phyloP scores from a whole-genome alignment of 1,140 invertebrate species.

The Frieseomelitta varia region DNA sequence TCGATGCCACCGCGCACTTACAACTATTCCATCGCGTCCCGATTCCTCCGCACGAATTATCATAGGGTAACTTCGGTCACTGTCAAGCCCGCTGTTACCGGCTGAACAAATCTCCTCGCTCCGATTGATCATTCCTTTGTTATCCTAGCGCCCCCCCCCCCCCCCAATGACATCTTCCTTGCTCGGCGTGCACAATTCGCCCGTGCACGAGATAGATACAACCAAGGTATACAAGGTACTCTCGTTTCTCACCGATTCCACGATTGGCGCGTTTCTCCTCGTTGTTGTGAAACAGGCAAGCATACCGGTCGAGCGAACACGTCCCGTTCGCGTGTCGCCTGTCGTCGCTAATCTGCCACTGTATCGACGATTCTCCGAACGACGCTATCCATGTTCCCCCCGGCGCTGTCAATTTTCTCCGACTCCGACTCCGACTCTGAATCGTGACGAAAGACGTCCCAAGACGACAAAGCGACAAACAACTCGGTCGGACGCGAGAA shows the following conservation, averaged over 20 bases:
- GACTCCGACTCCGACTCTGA: neutral
- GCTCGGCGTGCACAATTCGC: neutral
- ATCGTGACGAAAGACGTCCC: constrained; percentile 21
- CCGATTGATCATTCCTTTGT: neutral
- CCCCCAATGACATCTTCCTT: too few species aligned
- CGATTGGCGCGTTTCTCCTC: constrained; percentile 19
- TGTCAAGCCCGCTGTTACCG: constrained; percentile 41
- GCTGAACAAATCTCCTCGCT: constrained; percentile 22
- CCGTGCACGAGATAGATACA: neutral
- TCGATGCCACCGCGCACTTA: constrained; percentile 1
- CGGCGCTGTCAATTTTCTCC: constrained; percentile 13
- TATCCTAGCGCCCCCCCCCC: too few species aligned
- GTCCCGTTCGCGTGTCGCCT: neutral
- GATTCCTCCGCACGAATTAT: constrained; percentile 43
- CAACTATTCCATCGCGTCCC: constrained; percentile 30
- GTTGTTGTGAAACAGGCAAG: constrained; percentile 20
- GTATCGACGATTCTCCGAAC: neutral
- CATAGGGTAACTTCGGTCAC: constrained; percentile 33
- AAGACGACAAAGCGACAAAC: constrained; percentile 13
- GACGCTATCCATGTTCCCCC: neutral
- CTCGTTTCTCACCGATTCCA: neutral
- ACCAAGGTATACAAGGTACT: neutral
- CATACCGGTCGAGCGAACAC: constrained; percentile 21
- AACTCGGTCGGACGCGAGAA: constrained; percentile 15
- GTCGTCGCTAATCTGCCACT: constrained; percentile 3